A percentile compares a stretch with the other conserved stretches of the same genome.
Evolutionary conservation across 2,888 invertebrate genomes (phyloP).

Genomic region (Zygothrica quintamaculata): DNA sequence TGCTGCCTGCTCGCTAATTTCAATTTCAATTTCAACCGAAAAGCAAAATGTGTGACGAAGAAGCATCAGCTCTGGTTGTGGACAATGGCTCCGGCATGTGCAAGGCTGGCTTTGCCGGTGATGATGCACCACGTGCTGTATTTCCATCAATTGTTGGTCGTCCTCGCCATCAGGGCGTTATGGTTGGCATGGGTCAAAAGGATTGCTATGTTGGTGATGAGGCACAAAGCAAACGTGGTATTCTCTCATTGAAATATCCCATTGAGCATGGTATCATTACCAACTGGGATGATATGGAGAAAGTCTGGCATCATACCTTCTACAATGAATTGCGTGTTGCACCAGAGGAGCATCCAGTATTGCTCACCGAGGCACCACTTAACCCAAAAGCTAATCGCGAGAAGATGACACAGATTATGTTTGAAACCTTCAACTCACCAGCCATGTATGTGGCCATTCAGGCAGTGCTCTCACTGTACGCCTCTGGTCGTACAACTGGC

Average conservation of each 20-base stretch:
- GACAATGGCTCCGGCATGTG: conserved; percentile 99
- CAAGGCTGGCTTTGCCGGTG: conserved; percentile 98
- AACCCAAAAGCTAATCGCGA: conserved; percentile 96
- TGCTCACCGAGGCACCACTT: conserved; percentile 94
- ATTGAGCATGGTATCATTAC: conserved; percentile 99
- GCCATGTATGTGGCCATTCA: conserved; percentile 98
- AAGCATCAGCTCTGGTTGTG: conserved; percentile 95
- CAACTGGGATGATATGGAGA: conserved; percentile 99
- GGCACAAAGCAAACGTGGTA: conserved; percentile 98
- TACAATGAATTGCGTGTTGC: conserved; percentile 99
- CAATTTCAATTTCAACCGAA: conserved; percentile 30
- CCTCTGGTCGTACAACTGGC: conserved; percentile 98
- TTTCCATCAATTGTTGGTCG: conserved; percentile 98
- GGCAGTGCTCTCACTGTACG: conserved; percentile 96
- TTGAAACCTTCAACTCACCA: conserved; percentile 96
- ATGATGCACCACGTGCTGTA: conserved; percentile 95
- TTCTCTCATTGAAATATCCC: conserved; percentile 97
- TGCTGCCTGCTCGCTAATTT: conserved; percentile 50
- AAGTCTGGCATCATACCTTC: conserved; percentile 99
- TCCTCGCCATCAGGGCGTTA: conserved; percentile 96
- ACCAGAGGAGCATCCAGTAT: conserved; percentile 95
- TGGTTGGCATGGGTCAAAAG: conserved; percentile 99
- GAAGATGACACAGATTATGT: conserved; percentile 97
- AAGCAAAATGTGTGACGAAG: conserved; percentile 93
- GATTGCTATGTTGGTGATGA: conserved; percentile 98